Conservation (phyloP, 2,113 vertebrate species). For the Rafetus swinhoei region DNA sequence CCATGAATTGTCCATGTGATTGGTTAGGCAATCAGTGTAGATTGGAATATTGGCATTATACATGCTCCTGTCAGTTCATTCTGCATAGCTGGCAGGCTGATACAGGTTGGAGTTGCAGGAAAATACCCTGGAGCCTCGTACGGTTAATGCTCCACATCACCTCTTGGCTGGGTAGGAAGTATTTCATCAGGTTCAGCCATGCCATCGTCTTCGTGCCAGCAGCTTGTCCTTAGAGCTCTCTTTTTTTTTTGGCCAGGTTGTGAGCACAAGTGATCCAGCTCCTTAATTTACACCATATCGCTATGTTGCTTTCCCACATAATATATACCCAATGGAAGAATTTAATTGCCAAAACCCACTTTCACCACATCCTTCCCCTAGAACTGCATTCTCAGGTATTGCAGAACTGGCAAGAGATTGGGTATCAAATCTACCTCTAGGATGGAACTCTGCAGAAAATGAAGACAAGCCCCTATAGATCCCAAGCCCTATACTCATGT, state of each 20-base stretch:
- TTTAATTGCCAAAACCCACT: neutral
- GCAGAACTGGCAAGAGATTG: neutral
- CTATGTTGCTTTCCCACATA: neutral
- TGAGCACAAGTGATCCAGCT: neutral
- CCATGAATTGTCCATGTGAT: neutral
- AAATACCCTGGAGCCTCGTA: neutral
- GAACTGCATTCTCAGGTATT: too few relatives aligned
- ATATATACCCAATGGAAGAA: neutral
- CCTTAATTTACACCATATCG: neutral
- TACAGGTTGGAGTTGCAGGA: neutral
- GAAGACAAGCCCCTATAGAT: neutral
- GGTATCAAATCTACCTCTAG: neutral
- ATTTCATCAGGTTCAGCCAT: neutral
- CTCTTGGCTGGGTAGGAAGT: neutral
- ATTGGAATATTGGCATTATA: neutral
- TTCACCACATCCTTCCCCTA: too few relatives aligned
- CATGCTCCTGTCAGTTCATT: neutral
- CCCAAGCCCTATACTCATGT: neutral
- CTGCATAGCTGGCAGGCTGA: neutral
- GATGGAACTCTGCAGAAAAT: neutral
- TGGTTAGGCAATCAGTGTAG: neutral
- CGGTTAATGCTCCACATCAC: neutral
- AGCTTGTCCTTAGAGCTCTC: neutral
- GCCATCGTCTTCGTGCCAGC: neutral
- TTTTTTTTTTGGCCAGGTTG: neutral